Percentiles rank a stretch among this genome's conserved stretches.
phyloP scores from a whole-genome alignment of 1,140 invertebrate genomes.

The Linepithema humile region DNA sequence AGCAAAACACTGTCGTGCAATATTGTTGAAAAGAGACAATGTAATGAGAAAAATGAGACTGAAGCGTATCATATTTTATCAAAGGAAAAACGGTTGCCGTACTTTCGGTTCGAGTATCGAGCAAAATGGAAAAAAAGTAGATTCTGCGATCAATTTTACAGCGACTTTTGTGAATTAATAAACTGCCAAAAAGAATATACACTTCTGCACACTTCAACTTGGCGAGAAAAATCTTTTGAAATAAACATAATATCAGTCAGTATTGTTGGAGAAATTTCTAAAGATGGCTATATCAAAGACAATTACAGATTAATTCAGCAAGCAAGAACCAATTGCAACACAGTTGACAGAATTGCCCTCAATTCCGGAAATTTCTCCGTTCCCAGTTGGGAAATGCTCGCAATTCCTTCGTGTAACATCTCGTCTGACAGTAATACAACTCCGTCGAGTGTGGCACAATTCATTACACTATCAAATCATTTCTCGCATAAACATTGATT shows the following conservation, averaged over 20 bases:
- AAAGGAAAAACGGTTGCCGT: neutral
- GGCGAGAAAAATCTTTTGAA: neutral
- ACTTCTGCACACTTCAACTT: neutral
- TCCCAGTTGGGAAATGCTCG: slow-evolving; percentile 47
- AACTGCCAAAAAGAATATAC: neutral
- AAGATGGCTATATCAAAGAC: too few species aligned
- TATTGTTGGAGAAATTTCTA: neutral
- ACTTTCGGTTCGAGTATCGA: neutral
- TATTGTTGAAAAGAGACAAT: neutral
- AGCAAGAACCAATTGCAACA: slow-evolving; percentile 10
- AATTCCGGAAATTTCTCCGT: slow-evolving; percentile 46
- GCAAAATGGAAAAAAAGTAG: neutral
- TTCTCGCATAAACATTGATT: slow-evolving; percentile 19
- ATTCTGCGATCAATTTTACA: neutral
- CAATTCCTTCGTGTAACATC: slow-evolving; percentile 47
- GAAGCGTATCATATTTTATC: neutral
- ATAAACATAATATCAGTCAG: neutral
- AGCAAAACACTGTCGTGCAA: neutral
- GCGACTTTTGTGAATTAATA: neutral
- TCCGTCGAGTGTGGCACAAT: neutral
- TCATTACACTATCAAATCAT: slow-evolving; percentile 29
- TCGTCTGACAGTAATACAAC: slow-evolving; percentile 35
- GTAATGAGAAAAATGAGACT: neutral
- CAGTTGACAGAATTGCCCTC: slow-evolving; percentile 39
- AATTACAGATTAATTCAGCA: slow-evolving; percentile 22